Conservation (phyloP, 2,888 invertebrate species). For the Gari tellinella region DNA sequence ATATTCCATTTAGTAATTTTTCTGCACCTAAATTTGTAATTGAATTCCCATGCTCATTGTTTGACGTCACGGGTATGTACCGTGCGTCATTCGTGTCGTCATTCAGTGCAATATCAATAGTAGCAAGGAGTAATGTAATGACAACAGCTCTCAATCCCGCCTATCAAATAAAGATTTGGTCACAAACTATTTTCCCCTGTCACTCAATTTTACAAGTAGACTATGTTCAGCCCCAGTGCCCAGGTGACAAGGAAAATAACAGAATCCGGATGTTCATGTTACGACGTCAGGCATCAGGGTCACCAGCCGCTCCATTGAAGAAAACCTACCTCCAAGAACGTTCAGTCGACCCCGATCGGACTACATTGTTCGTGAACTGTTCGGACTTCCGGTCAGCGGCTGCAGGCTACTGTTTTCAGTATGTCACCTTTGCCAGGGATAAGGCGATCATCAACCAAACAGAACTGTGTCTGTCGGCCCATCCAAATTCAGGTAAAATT, state of each 20-base stretch:
- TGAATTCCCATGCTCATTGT: slow-evolving; percentile 69
- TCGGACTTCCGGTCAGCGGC: slow-evolving; percentile 68
- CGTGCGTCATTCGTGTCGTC: slow-evolving; percentile 73
- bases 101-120: slow-evolving; percentile 54
- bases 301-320: slow-evolving; percentile 73
- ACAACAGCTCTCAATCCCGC: slow-evolving; percentile 69
- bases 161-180: slow-evolving; percentile 66
- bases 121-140: slow-evolving; percentile 74
- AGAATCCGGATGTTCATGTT: slow-evolving; percentile 75
- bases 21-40: slow-evolving; percentile 31
- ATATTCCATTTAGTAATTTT: slow-evolving; percentile 43
- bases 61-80: slow-evolving; percentile 77
- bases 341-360: slow-evolving; percentile 63
- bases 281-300: slow-evolving; percentile 64
- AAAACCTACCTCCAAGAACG: slow-evolving; percentile 69
- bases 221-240: slow-evolving; percentile 74
- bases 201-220: slow-evolving; percentile 59
- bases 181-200: slow-evolving; percentile 75
- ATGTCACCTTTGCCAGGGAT: slow-evolving; percentile 72
- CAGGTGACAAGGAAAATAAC: slow-evolving; percentile 69
- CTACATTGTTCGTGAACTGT: slow-evolving; percentile 68
- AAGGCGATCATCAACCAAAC: slow-evolving; percentile 76
- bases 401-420: slow-evolving; percentile 79
- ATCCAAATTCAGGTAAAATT: slow-evolving; percentile 74
- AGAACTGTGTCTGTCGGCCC: slow-evolving; percentile 71